Conservation (phyloP, 2,113 vertebrate genomes). For the Melanotaenia duboulayi region DNA sequence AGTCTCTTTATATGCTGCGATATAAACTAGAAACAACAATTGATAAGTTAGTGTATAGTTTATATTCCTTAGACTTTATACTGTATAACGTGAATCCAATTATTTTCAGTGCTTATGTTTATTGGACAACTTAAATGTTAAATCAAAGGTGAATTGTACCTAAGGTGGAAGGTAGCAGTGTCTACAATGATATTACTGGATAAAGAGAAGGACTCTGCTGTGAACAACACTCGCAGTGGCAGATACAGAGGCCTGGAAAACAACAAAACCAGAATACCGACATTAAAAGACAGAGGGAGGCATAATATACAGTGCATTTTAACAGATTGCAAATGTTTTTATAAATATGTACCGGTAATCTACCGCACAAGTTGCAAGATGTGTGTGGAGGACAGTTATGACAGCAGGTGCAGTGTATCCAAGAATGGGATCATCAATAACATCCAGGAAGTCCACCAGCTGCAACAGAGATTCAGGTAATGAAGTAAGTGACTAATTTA, state of each 20-base stretch:
- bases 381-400: conserved; percentile 91
- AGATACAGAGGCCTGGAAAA: conserved; percentile 88
- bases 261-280: background rate
- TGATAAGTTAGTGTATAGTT: background rate
- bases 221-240: conserved; percentile 87
- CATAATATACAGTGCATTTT: background rate
- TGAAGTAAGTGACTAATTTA: conserved; percentile 9
- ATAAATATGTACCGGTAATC: conserved; percentile 86
- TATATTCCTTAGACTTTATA: background rate
- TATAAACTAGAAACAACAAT: background rate
- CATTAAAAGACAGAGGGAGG: background rate
- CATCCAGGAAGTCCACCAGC: conserved; percentile 91
- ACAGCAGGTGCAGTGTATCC: conserved; percentile 89
- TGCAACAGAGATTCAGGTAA: conserved; percentile 47
- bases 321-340: background rate
- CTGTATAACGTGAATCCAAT: background rate
- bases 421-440: conserved; percentile 90
- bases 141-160: conserved; percentile 76
- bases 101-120: background rate
- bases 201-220: conserved; percentile 91
- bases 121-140: background rate
- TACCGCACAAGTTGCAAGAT: conserved; percentile 89
- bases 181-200: conserved; percentile 95
- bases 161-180: conserved; percentile 92
- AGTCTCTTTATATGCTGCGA: background rate